phyloP scores from a whole-genome alignment of 2,797 vertebrate species.

The Valencia hispanica region DNA sequence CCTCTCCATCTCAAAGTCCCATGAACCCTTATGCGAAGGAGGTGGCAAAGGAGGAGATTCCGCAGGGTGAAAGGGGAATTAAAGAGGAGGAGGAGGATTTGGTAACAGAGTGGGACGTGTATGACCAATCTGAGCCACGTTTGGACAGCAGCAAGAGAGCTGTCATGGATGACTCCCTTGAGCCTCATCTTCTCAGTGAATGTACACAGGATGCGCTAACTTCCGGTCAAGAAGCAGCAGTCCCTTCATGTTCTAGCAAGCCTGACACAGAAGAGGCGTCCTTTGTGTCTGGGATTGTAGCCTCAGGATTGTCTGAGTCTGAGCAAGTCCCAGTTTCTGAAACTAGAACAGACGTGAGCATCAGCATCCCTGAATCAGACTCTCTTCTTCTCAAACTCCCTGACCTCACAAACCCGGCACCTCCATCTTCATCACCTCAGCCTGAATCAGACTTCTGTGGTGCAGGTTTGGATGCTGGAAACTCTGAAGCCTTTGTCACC shows the following conservation, averaged over 20 bases:
- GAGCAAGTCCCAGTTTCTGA: slow-evolving; percentile 39
- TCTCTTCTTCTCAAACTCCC: slow-evolving; percentile 14
- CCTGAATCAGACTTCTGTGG: slow-evolving; percentile 49
- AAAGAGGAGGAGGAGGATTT: slow-evolving; percentile 53
- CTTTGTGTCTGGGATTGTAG: slow-evolving; percentile 53
- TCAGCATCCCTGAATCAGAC: slow-evolving; percentile 69
- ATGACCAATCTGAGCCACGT: slow-evolving; percentile 70
- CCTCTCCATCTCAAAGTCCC: slow-evolving; percentile 43
- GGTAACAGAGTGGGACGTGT: slow-evolving; percentile 62
- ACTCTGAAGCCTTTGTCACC: slow-evolving; percentile 75
- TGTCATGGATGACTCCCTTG: slow-evolving; percentile 54
- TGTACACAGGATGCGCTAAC: slow-evolving; percentile 57
- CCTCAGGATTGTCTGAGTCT: slow-evolving; percentile 43
- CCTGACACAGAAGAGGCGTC: slow-evolving; percentile 53
- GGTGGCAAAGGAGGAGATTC: slow-evolving; percentile 35
- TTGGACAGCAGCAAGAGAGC: slow-evolving; percentile 61
- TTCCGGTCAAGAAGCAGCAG: slow-evolving; percentile 58
- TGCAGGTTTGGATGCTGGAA: slow-evolving; percentile 62
- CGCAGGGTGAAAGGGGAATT: slow-evolving; percentile 31
- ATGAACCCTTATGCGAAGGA: slow-evolving; percentile 66
- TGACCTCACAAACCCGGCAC: slow-evolving; percentile 34
- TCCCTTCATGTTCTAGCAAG: slow-evolving; percentile 44
- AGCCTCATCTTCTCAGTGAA: slow-evolving; percentile 46
- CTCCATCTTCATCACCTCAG: slow-evolving; percentile 47
- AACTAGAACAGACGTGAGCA: slow-evolving; percentile 37